These are phyloP conservation scores for Epinotia bilunana DNA, from an alignment of 2,888 invertebrate species.

Conservation along the genomic window DNA sequence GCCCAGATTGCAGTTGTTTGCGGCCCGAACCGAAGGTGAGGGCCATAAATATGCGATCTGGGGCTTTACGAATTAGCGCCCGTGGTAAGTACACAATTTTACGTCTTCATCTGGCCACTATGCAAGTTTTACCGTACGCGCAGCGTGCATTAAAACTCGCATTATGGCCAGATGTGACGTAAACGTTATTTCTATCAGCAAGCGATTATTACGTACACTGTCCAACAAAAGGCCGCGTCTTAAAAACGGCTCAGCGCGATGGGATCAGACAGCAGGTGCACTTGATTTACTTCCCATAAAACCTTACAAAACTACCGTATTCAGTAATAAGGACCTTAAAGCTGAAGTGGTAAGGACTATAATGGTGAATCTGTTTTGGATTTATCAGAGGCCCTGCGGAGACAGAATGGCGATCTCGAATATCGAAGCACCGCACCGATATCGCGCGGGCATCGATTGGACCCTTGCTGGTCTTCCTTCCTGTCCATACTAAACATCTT, in stretches of 20 bases:
- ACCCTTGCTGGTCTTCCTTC: slow-evolving; percentile 27
- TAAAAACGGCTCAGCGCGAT: slow-evolving; percentile 39
- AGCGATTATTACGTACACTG: slow-evolving; percentile 21
- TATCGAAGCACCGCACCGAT: slow-evolving; percentile 45
- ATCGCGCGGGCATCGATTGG: slow-evolving; percentile 36
- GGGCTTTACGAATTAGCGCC: too few relatives aligned
- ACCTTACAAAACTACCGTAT: slow-evolving; percentile 32
- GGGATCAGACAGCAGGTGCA: slow-evolving; percentile 47
- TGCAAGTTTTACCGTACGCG: too few relatives aligned
- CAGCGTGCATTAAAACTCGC: too few relatives aligned
- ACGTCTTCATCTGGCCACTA: too few relatives aligned
- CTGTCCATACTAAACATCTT: slow-evolving; percentile 8
- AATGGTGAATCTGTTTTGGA: slow-evolving; percentile 23
- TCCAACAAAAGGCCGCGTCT: slow-evolving; percentile 31
- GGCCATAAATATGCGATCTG: too few relatives aligned
- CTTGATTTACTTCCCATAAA: slow-evolving; percentile 47
- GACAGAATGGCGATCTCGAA: slow-evolving; percentile 48
- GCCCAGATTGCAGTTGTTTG: too few relatives aligned
- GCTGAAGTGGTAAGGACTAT: slow-evolving; percentile 12
- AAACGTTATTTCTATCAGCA: background rate
- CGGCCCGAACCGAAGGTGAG: too few relatives aligned
- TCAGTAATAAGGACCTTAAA: slow-evolving; percentile 21
- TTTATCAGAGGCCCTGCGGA: slow-evolving; percentile 37
- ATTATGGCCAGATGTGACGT: too few relatives aligned
- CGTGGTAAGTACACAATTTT: too few relatives aligned